Percentiles rank a stretch among this genome's conserved stretches.
phyloP scores from a whole-genome alignment of 92 coral and sea anemone species.

The Epizoanthus rinbou region DNA sequence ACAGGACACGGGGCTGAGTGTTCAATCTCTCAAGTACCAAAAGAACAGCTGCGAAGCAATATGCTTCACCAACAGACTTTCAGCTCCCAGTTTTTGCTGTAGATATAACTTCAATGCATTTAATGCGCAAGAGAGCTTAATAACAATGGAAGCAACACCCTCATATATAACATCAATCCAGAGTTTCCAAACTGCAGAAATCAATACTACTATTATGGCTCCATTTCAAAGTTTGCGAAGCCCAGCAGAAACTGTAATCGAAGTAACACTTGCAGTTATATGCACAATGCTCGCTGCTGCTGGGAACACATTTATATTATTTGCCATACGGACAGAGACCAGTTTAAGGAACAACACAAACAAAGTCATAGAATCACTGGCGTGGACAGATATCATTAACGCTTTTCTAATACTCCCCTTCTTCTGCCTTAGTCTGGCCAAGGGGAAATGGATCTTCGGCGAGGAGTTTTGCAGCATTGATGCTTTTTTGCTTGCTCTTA shows the following conservation, averaged over 20 bases:
- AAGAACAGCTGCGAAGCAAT: too few relatives aligned
- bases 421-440: conserved; percentile 25
- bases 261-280: background rate
- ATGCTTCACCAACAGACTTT: too few relatives aligned
- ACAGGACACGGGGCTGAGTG: too few relatives aligned
- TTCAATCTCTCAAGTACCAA: too few relatives aligned
- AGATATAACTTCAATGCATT: too few relatives aligned
- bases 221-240: conserved; percentile 4
- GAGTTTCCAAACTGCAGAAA: background rate
- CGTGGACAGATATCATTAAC: conserved; percentile 29
- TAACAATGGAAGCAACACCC: background rate
- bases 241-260: conserved; percentile 8
- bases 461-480: background rate
- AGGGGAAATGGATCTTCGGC: conserved; percentile 26
- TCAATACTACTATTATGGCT: background rate
- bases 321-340: conserved; percentile 2
- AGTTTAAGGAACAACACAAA: conserved; percentile 9
- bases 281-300: conserved; percentile 10
- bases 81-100: too few relatives aligned
- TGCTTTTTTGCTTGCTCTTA: conserved; percentile 25
- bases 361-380: conserved; percentile 26
- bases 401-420: conserved; percentile 7
- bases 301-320: background rate
- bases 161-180: background rate
- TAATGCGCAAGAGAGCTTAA: too few relatives aligned